Base-by-base conservation (phyloP, 2,888 invertebrate genomes). In the Drosophila buzzatii region DNA sequence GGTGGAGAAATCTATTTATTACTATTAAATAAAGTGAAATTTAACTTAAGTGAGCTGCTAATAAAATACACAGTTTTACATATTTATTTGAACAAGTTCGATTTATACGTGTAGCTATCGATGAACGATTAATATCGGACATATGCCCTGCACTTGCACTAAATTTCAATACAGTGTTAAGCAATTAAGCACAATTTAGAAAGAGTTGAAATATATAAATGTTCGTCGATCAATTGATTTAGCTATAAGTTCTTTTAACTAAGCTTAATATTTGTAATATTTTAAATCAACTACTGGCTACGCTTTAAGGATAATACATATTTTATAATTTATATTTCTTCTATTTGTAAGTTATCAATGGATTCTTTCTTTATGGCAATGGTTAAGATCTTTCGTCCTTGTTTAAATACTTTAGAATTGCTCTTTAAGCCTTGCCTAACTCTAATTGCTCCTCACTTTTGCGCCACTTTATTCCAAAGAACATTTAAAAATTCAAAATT, bases 11-110 rank as follows among this genome's bases (percentile, higher is more conserved):
- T 76, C 67, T 77, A 77, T 77, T 77, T 77, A 77, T 77, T 77
- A 71, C 70, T 76, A 76, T 51, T 76, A 71, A 77, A 80, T 67
- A 76, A 66, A 70, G 42, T 64, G 42, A 62, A 76, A 76, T 51
- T 42, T 71, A 77, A 61, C 52, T 71, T 81, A 76, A 76, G 77
- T 59, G 61, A 61, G 58, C 67, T 53, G 57, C 66, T 60, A 63
- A 60, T 49, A 35, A 63, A 63, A 63, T 41, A 37, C 42, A 62
- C 42, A 57, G 70, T 63, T 53, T 57, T 59, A 47, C n/a, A 51
- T 68, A 73, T 62, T 64, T 79, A 79, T 66, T 75, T 56, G 37
- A 63, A 68, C 49, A 33, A 53, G 55, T 70, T 70, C 60, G 71
- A 60, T 27, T 41, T 69, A 44, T 39, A 20, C 42, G 70, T 57